Evolutionary conservation across 1,140 invertebrate species (phyloP), one percentile per base, ranked within the genome.

Genomic region (Drosophila azteca): DNA sequence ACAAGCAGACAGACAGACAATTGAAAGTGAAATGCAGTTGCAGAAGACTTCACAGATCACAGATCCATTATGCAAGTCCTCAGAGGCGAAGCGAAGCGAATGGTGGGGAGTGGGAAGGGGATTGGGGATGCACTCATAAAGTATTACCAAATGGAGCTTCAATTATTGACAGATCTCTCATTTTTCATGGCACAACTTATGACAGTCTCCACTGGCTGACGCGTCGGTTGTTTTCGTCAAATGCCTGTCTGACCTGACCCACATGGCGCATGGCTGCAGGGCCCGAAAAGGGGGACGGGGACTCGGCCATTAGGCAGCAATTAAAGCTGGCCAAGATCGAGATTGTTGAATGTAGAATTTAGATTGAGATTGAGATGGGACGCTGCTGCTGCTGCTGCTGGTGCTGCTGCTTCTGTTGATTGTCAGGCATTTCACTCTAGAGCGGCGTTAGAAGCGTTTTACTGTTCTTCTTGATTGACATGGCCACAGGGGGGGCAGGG

Each of bases 401-500:
- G n/a, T n/a, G n/a, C n/a, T n/a, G n/a, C n/a, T n/a, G n/a, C n/a
- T n/a, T n/a, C 24, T 24, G 24, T 24, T 3, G 24, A 24, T 24
- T 5, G 24, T 24, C 24, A 24, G 24, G 35, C 35, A 39, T 39
- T 39, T 39, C 35, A 39, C 35, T 39, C 35, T 24, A 26, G 60
- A 50, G 44, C 2, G 41, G 64, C 57, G 67, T 66, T 73, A 82
- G 79, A 77, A 82, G 69, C 43, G 35, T 20, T 80, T 85, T 75
- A 85, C 82, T 70, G 81, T 87, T 87, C 78, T 65, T 63, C 51
- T 75, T 85, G 81, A 85, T 85, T 87, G 82, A 85, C 78, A 81
- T 74, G 77, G 77, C 63, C 41, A 52, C 9, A 13, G 8, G 35
- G 35, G 44, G 52, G 44, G 44, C 20, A 31, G 43, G 1, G 24